phyloP scores from a whole-genome alignment of 2,797 vertebrate species.

The Betta splendens region DNA sequence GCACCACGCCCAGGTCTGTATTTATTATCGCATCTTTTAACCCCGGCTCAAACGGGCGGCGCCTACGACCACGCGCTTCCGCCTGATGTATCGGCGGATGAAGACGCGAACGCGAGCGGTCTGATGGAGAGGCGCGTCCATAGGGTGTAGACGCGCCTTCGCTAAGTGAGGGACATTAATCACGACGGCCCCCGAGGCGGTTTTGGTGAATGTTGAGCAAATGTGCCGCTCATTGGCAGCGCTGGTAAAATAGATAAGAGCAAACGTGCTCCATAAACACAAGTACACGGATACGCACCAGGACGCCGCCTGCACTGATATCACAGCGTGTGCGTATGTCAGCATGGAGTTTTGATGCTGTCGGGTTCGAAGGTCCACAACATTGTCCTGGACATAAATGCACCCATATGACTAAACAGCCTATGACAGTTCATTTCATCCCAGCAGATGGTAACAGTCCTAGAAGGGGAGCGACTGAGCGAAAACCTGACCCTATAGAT shows the following conservation, averaged over 20 bases:
- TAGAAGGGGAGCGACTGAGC: slow-evolving; percentile 63
- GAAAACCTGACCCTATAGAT: slow-evolving; percentile 69
- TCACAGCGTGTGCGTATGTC: too few species aligned
- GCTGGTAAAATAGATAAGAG: slow-evolving; percentile 52
- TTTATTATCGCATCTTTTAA: slow-evolving; percentile 70
- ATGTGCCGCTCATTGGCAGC: slow-evolving; percentile 68
- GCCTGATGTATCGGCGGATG: slow-evolving; percentile 61
- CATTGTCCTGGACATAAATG: slow-evolving; percentile 62
- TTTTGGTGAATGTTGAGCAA: slow-evolving; percentile 59
- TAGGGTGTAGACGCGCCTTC: slow-evolving; percentile 43
- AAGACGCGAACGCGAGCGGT: slow-evolving; percentile 67
- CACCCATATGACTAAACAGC: slow-evolving; percentile 63
- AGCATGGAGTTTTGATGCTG: too few species aligned
- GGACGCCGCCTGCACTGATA: too few species aligned
- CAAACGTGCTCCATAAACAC: slow-evolving; percentile 41
- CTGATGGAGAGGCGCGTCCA: slow-evolving; percentile 54
- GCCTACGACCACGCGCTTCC: slow-evolving; percentile 51
- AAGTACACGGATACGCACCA: slow-evolving; percentile 38
- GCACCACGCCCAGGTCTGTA: slow-evolving; percentile 49
- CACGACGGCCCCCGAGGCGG: slow-evolving; percentile 53
- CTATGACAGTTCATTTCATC: slow-evolving; percentile 67
- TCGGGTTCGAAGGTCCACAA: slow-evolving; percentile 40
- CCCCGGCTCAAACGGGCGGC: slow-evolving; percentile 51
- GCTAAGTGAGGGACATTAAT: slow-evolving; percentile 72
- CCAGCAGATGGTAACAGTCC: slow-evolving; percentile 61